phyloP scores from a whole-genome alignment of 1,140 invertebrate genomes.

The Panulirus ornatus region DNA sequence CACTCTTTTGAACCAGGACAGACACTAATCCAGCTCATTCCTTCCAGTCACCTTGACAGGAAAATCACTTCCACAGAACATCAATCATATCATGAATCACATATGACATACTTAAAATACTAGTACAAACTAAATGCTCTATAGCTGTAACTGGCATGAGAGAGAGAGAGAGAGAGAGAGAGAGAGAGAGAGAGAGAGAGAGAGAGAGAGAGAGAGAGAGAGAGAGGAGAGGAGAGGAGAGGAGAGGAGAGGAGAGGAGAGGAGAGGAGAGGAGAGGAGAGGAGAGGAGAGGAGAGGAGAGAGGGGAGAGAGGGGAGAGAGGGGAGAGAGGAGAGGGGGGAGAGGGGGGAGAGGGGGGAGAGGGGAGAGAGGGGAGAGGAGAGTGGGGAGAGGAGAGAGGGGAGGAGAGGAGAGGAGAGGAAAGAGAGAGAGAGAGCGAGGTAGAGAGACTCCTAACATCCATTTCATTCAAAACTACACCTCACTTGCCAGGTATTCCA shows the following conservation, averaged over 20 bases:
- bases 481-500: too few relatives aligned
- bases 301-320: too few relatives aligned
- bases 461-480: too few relatives aligned
- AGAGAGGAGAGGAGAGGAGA: background rate
- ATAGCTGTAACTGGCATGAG: too few relatives aligned
- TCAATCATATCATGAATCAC: background rate
- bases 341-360: background rate
- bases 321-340: background rate
- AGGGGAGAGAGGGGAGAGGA: background rate
- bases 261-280: background rate
- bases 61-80: background rate
- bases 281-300: background rate
- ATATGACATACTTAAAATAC: background rate
- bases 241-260: background rate
- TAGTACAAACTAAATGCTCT: background rate
- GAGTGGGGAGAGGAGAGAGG: too few relatives aligned
- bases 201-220: background rate
- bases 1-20: too few relatives aligned
- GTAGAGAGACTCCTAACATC: too few relatives aligned
- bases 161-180: slow-evolving; percentile 11
- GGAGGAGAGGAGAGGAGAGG: background rate
- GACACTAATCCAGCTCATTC: too few relatives aligned
- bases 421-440: background rate
- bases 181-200: slow-evolving; percentile 1
- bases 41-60: too few relatives aligned